Base-by-base conservation (phyloP, 2,113 vertebrate genomes). In the Lophura nycthemera region DNA sequence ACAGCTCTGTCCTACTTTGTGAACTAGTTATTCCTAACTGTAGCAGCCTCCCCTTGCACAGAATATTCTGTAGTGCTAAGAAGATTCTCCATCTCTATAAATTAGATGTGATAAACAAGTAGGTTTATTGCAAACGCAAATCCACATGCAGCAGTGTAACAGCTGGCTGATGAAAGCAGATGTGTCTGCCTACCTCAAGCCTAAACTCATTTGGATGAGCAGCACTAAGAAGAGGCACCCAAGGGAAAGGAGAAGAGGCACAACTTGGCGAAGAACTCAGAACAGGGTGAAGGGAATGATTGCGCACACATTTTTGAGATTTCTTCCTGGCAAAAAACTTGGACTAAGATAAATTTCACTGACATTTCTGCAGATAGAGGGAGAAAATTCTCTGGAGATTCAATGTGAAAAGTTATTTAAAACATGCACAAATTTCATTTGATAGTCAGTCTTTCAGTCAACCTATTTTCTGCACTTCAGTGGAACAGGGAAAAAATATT, bases 11-110 rank as follows among this genome's bases (percentile, higher is more conserved):
- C 94, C 94, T 95, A 95, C 93, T 95, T 96, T 91, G 74, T 93
- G 90, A 91, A 94, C 93, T 86, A 92, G 76, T 92, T 93, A 75
- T 79, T 91, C 79, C 85, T n/a, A 88, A 88, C 88, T 88, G 80
- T 27, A 95, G 88, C 90, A 81, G 91, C 88, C 83, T 94, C 59
- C 73, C 73, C 88, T 95, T 25, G 11, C 91, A 88, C 63, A 76
- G 93, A 89, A 93, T 86, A 91, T 97, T 95, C 95, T 90, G 93
- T 78, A 97, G 94, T 34, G 94, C 88, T 93, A 96, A 96, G 90
- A 94, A 90, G 90, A 63, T 91, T 83, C 78, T 59, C 74, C 83
- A 59, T 45, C 85, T 54, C 80, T 59, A 52, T 75, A 88, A 71
- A 91, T 25, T 45, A 86, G 65, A 64, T 57, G 76, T 2, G 13